These are phyloP conservation scores for Catharus bicknelli DNA, from an alignment of 2,113 vertebrate genomes.

Conservation along the genomic window DNA sequence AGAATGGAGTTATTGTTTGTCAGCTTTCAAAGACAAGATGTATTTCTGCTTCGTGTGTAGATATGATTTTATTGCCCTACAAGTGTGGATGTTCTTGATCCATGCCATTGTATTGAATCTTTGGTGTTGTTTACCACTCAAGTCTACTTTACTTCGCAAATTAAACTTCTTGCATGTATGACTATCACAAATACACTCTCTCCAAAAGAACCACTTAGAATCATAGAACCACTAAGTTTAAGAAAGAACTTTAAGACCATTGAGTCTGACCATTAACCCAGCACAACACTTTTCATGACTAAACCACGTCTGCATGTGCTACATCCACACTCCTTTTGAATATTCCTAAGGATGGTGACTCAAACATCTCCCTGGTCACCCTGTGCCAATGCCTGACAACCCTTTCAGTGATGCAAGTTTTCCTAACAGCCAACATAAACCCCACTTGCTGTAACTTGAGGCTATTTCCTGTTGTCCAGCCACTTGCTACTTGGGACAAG, in stretches of 20 bases:
- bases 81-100: background rate
- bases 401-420: background rate
- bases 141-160: background rate
- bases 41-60: background rate
- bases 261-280: background rate
- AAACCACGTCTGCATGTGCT: background rate
- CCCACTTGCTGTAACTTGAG: background rate
- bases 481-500: background rate
- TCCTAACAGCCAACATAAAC: background rate
- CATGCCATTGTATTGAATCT: background rate
- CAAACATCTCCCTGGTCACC: background rate
- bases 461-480: background rate
- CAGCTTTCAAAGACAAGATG: background rate
- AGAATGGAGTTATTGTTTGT: background rate
- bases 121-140: accelerated
- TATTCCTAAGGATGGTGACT: background rate
- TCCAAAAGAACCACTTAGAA: background rate
- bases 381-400: background rate
- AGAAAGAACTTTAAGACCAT: background rate
- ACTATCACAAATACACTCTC: background rate
- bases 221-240: background rate
- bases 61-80: background rate
- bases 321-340: background rate
- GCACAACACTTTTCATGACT: background rate
- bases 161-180: background rate